Evolutionary conservation across 2,113 vertebrate genomes (phyloP), one percentile per base, ranked within the genome.

Genomic region (Urocynchramus pylzowi): DNA sequence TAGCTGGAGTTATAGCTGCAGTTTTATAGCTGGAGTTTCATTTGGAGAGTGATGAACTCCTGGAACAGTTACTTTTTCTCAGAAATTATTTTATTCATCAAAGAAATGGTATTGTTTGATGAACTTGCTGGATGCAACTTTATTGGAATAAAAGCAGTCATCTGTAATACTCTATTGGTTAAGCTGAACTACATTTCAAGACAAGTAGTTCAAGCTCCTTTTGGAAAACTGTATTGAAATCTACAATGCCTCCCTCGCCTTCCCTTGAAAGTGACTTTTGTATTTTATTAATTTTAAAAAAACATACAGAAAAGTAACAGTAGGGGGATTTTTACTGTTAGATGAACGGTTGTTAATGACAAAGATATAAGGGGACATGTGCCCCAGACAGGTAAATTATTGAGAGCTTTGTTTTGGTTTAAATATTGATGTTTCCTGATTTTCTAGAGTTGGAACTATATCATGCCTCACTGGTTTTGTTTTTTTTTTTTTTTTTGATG

Each of bases 201-300:
- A 57, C 23, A 69, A 47, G 28, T 54, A 39, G 7, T 70, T 78
- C 17, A 53, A 59, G 11, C 18, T 93, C 20, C 11, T 79, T 81
- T 45, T 70, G 9, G 16, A 67, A 84, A 89, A 70, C 23, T 57
- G 2, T 73, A 24, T 57, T 85, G 41, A 60, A 52, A 52, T 39
- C 30, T 84, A 39, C 23, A 59, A 5, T 67, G 9, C 6, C 15
- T 42, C 4, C 17, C 16, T 5, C 1, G 0, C 3, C 4, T 20
- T 67, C 28, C 27, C 14, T 74, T 81, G 22, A 42, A 68, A 49
- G 18, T 67, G 26, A 37, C 30, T 47, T 74, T 18, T 42, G 19
- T 50, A 53, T 56, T 77, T 63, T 76, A 35, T 44, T 22, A 49
- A 33, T 49, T 69, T 20, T 3, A 17, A 10, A 35, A 71, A 63